These are phyloP conservation scores for Eunapius fragilis DNA, from an alignment of 37 sponge, comb jelly and placozoan species.

Conservation along the genomic window DNA sequence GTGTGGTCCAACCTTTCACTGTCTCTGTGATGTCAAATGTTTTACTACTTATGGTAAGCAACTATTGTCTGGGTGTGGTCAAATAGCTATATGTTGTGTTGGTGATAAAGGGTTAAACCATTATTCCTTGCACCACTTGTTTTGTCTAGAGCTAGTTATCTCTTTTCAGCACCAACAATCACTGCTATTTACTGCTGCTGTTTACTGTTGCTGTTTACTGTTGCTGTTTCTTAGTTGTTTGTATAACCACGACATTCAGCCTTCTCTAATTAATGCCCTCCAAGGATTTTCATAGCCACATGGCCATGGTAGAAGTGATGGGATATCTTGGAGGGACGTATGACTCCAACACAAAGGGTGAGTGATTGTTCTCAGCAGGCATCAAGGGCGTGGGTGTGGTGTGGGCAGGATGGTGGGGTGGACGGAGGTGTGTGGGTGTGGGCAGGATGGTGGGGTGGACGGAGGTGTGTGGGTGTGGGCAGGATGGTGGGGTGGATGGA, in stretches of 20 bases:
- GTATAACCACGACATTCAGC: background rate
- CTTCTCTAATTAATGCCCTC: background rate
- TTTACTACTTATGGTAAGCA: constrained; percentile 77
- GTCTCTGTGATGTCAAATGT: constrained; percentile 71
- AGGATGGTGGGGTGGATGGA: no score
- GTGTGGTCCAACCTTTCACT: constrained; percentile 73
- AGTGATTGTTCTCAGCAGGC: constrained; percentile 9
- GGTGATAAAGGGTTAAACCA: background rate
- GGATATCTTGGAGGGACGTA: constrained; percentile 86
- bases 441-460: no score
- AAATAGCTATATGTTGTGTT: background rate
- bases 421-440: no score
- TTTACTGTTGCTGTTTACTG: background rate
- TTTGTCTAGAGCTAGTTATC: no score
- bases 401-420: no score
- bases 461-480: no score
- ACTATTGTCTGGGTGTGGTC: background rate
- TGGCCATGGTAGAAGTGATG: constrained; percentile 64
- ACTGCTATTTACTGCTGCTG: no score
- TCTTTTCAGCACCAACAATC: no score
- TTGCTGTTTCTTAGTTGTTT: background rate
- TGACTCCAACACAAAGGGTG: constrained; percentile 47
- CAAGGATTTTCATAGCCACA: constrained; percentile 80
- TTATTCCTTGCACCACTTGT: no score
- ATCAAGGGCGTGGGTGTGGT: background rate